Evolutionary conservation across 2,797 vertebrate genomes (phyloP), one percentile per base, ranked within the genome.

Genomic region (Ctenopoma multispine): DNA sequence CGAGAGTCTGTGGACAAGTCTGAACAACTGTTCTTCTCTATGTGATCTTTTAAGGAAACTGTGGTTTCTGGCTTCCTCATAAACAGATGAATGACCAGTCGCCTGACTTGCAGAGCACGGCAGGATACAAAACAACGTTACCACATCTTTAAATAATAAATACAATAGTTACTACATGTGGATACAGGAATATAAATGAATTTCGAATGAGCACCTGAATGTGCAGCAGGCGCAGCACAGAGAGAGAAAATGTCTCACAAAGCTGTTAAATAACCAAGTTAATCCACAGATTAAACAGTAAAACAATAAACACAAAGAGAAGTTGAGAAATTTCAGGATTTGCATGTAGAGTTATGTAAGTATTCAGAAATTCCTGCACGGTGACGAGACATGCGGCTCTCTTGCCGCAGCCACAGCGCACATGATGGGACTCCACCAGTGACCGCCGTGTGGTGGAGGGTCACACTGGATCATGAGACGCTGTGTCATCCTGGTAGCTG

Each of bases 351-450:
- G 24, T 27, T 27, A 27, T 27, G 24, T 27, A 38, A 10, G 10
- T 12, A 40, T 40, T 64, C 29, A 65, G 54, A 77, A 53, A 68
- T 57, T 43, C 63, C 81, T 43, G 66, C 44, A 23, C 63, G 51
- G 64, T 65, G 62, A 77, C 7, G 4, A 69, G 83, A 80, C 72
- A 67, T 73, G 78, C 65, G 77, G 77, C 69, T 60, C 63, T 74
- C 53, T 20, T 43, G n/a, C 40, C 63, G 20, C 46, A 31, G n/a
- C 44, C 38, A 24, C 79, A 51, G 4, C 0, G 24, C 70, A 65
- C 81, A 67, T 60, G 68, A 75, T 24, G 3, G 31, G 20, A 23
- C 53, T 1, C 0, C 0, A 12, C 11, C 56, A 13, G 41, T 29
- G 50, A 69, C 47, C 54, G 3, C 6, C 69, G 63, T 56, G 75